phyloP scores from a whole-genome alignment of 2,113 vertebrate genomes.

The Scolopax mira region DNA sequence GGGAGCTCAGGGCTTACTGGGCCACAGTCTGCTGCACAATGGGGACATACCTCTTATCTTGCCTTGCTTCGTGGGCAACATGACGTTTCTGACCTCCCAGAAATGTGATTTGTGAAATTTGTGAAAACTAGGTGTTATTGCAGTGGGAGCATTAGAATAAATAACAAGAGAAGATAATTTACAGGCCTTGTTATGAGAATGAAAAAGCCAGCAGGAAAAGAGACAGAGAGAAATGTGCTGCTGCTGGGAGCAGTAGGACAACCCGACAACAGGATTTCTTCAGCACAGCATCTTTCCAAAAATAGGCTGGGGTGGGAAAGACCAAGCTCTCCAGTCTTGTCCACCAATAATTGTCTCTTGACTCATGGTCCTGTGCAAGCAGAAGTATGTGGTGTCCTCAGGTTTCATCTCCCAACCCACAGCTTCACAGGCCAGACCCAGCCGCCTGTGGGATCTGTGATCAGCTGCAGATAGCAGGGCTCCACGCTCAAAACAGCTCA shows the following conservation, averaged over 20 bases:
- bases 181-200: background rate
- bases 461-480: fast-evolving
- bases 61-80: background rate
- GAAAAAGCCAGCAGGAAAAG: background rate
- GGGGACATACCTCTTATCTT: background rate
- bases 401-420: background rate
- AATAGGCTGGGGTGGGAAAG: background rate
- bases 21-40: fast-evolving
- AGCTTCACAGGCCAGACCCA: background rate
- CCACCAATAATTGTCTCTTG: background rate
- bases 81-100: background rate
- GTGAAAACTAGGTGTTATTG: background rate
- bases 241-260: background rate
- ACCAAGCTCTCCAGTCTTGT: background rate
- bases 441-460: background rate
- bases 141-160: background rate
- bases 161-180: background rate
- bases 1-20: background rate
- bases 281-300: background rate
- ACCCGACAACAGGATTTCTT: background rate
- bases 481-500: fast-evolving
- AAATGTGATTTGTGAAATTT: background rate
- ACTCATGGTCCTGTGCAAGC: background rate
- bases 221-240: background rate
- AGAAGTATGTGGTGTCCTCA: background rate